Conservation (phyloP, 1,140 invertebrate species). For the Nomia melanderi region DNA sequence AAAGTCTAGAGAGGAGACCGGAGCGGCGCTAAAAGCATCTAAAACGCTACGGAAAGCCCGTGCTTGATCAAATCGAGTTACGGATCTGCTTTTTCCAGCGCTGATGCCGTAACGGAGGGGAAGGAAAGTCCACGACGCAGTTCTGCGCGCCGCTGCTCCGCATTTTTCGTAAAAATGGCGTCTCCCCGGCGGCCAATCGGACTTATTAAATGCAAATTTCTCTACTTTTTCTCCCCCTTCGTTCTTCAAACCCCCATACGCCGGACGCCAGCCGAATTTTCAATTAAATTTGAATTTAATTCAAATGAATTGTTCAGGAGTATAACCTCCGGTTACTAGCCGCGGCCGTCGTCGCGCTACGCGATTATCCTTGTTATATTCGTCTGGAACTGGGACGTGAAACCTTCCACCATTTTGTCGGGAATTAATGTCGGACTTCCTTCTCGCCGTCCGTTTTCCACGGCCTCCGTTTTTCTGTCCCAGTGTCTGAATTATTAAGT, state of each 20-base stretch:
- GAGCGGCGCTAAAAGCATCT: constrained; percentile 56
- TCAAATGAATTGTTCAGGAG: not conserved
- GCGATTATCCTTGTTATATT: not conserved
- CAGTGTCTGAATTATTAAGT: too few relatives aligned
- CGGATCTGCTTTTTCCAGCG: constrained; percentile 42
- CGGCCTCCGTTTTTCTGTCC: too few relatives aligned
- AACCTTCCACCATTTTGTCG: not conserved
- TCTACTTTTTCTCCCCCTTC: too few relatives aligned
- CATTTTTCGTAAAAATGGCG: not conserved
- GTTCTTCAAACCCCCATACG: not conserved
- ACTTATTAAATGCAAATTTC: not conserved
- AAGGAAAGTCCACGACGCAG: constrained; percentile 25
- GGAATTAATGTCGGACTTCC: not conserved
- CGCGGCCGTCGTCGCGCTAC: not conserved
- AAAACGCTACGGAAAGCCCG: constrained; percentile 43
- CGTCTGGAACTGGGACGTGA: not conserved
- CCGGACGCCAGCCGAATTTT: not conserved
- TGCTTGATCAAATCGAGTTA: constrained; percentile 60
- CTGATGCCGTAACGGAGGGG: constrained; percentile 14
- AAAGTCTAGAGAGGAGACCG: constrained; percentile 8
- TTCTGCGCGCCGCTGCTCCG: not conserved
- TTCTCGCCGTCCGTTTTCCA: not conserved
- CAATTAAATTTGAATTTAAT: not conserved
- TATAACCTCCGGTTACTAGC: too few relatives aligned
- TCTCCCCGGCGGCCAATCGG: not conserved